A percentile compares a stretch with the other conserved stretches of the same genome.
Conservation (phyloP, 2,888 invertebrate genomes). For the Cephus pulcher region DNA sequence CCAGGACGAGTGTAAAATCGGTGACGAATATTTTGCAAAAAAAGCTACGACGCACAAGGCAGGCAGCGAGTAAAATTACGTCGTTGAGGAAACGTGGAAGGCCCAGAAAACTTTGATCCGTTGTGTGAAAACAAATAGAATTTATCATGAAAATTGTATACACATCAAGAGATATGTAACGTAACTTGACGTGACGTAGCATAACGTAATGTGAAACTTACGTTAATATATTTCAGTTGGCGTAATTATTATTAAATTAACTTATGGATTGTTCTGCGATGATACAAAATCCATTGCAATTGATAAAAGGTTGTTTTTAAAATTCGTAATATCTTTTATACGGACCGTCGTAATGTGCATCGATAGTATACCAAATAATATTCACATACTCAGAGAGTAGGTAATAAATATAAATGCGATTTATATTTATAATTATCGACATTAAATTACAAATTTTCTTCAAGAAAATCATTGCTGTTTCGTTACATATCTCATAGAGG, state of each 20-base stretch:
- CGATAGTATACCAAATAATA: background rate
- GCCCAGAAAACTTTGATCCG: slow-evolving; percentile 50
- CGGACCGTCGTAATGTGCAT: background rate
- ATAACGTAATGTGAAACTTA: background rate
- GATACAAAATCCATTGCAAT: background rate
- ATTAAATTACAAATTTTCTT: background rate
- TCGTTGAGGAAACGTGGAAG: slow-evolving; percentile 46
- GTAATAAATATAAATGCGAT: background rate
- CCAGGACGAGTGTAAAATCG: slow-evolving; percentile 35
- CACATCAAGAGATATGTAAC: slow-evolving; percentile 17
- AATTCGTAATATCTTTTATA: background rate
- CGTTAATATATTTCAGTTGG: background rate
- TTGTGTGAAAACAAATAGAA: background rate
- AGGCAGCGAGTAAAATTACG: slow-evolving; percentile 38
- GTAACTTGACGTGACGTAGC: too few relatives aligned
- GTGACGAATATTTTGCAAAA: slow-evolving; percentile 30
- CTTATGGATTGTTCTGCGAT: background rate
- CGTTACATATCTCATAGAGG: background rate
- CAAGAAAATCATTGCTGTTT: background rate
- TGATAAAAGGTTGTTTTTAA: background rate
- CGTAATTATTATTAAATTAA: background rate
- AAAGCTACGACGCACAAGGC: slow-evolving; percentile 38
- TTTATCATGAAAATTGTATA: background rate
- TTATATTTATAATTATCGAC: background rate
- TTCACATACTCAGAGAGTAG: background rate